Conservation (phyloP, 37 sponge, comb jelly and placozoan genomes). For the Aphrocallistes beatrix region DNA sequence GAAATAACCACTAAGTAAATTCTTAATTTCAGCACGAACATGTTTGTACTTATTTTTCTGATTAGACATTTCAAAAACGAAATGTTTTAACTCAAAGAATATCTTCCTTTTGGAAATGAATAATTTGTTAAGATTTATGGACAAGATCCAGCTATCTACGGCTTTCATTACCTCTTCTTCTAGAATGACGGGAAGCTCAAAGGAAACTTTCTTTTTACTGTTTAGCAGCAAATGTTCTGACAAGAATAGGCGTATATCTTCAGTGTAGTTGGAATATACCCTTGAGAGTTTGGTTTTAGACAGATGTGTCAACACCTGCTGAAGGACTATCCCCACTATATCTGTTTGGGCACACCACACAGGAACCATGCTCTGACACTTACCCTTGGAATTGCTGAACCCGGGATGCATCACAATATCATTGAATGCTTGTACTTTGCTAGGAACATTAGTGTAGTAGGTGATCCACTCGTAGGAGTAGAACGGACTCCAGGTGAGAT, state of each 20-base stretch:
- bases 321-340: not conserved
- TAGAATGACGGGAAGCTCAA: too few relatives aligned
- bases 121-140: not conserved
- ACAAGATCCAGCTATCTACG: not conserved
- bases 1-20: not conserved
- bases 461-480: constrained; percentile 11
- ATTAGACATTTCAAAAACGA: not conserved
- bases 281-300: not conserved
- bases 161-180: not conserved
- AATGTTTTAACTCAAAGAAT: not conserved
- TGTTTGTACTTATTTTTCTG: not conserved
- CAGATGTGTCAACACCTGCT: not conserved
- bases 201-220: too few relatives aligned
- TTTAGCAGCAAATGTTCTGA: not conserved
- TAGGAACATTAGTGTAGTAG: not conserved
- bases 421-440: not conserved
- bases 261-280: not conserved
- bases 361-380: not conserved
- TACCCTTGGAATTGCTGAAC: not conserved
- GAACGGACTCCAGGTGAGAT: not conserved
- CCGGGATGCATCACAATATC: constrained; percentile 3
- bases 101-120: not conserved
- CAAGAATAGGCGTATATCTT: not conserved
- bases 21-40: not conserved
- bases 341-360: not conserved